Conservation (phyloP, 2,113 vertebrate species). For the Dolichotis patagonum region DNA sequence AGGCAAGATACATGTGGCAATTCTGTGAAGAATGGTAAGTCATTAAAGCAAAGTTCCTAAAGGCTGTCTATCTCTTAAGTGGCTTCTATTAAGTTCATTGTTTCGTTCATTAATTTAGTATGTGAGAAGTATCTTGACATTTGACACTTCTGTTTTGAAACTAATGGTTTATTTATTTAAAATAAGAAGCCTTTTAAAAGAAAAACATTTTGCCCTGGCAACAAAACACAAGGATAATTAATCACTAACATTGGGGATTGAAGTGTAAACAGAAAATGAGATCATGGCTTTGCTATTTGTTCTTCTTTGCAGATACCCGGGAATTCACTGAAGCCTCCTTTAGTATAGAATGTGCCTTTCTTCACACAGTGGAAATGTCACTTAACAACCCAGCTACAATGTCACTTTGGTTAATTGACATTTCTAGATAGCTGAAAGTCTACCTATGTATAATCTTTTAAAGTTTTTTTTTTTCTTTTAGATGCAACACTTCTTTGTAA, state of each 20-base stretch:
- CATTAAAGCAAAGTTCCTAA: conserved; percentile 37
- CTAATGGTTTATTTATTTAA: conserved; percentile 82
- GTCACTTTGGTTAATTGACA: background rate
- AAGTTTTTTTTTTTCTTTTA: background rate
- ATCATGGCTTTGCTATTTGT: conserved; percentile 73
- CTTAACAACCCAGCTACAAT: background rate
- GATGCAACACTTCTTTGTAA: background rate
- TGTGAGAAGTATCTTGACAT: conserved; percentile 75
- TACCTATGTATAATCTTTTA: background rate
- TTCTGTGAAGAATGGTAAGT: conserved; percentile 12
- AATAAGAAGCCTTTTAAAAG: conserved; percentile 71
- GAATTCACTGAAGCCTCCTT: conserved; percentile 4
- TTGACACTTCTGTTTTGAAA: conserved; percentile 79
- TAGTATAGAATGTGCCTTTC: conserved; percentile 13
- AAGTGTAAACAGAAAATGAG: conserved; percentile 81
- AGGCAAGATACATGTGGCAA: background rate
- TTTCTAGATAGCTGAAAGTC: conserved; percentile 36
- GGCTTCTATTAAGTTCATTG: conserved; percentile 64
- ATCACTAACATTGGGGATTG: conserved; percentile 74
- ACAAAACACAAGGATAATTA: conserved; percentile 77
- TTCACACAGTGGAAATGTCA: background rate
- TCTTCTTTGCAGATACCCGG: conserved; percentile 51
- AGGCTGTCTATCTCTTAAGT: conserved; percentile 53
- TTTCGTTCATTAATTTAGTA: conserved; percentile 61
- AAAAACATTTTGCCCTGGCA: conserved; percentile 77